phyloP scores from a whole-genome alignment of 1,140 invertebrate genomes.

The Calephelis virginiensis region DNA sequence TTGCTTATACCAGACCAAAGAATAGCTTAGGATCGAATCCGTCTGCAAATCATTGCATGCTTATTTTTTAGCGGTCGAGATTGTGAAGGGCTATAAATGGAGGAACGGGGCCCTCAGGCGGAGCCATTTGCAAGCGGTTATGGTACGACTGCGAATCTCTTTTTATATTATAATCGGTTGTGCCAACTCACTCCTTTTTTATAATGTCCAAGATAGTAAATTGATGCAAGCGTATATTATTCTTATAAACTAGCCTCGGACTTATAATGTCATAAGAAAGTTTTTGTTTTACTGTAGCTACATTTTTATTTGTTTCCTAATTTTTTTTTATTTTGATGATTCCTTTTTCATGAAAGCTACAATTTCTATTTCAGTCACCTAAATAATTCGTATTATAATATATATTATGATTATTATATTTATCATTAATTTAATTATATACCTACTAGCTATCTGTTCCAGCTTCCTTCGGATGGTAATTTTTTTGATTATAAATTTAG shows the following conservation, averaged over 20 bases:
- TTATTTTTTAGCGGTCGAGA: constrained; percentile 71
- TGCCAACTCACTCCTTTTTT: constrained; percentile 59
- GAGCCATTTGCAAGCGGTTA: constrained; percentile 75
- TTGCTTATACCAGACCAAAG: constrained; percentile 43
- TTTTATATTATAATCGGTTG: constrained; percentile 75
- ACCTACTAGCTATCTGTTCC: no score
- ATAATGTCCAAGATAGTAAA: constrained; percentile 45
- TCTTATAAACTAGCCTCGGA: background rate
- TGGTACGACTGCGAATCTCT: constrained; percentile 70
- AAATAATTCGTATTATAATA: no score
- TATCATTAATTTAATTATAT: no score
- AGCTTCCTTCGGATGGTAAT: no score
- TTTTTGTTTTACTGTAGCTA: no score
- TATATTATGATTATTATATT: no score
- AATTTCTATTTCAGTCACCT: no score
- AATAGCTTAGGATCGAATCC: constrained; percentile 55
- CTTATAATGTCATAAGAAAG: no score
- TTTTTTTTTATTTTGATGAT: no score
- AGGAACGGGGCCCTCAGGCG: constrained; percentile 55
- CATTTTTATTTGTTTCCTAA: no score
- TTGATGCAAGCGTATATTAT: constrained; percentile 43
- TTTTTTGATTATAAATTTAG: no score
- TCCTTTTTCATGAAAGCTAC: no score
- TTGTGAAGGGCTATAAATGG: constrained; percentile 72
- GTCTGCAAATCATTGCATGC: constrained; percentile 61